Conservation (phyloP, 2,888 invertebrate species). For the Conistra vaccinii region DNA sequence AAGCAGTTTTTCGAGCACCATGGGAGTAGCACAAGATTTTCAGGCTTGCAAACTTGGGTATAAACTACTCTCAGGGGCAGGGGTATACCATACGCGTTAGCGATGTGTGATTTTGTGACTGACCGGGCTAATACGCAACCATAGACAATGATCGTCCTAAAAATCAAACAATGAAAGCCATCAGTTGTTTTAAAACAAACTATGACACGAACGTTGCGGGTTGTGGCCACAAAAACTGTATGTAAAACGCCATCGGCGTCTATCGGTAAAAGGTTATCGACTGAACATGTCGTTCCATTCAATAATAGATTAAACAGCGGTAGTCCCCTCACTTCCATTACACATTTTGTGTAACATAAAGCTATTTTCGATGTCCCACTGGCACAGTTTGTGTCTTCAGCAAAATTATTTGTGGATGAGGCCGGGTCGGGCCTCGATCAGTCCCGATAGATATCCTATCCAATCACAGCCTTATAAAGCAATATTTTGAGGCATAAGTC, state of each 20-base stretch:
- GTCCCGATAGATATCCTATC: slow-evolving; percentile 67
- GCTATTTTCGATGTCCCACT: slow-evolving; percentile 63
- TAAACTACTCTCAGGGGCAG: too few species aligned
- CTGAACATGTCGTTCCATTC: slow-evolving; percentile 39
- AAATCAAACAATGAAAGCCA: slow-evolving; percentile 19
- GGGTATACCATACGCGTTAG: too few species aligned
- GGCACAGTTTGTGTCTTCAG: slow-evolving; percentile 57
- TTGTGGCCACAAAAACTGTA: slow-evolving; percentile 15
- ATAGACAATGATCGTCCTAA: slow-evolving; percentile 14
- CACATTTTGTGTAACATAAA: slow-evolving; percentile 49
- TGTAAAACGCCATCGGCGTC: slow-evolving; percentile 3
- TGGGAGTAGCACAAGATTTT: too few species aligned
- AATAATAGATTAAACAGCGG: slow-evolving; percentile 52
- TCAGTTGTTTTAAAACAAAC: slow-evolving; percentile 20
- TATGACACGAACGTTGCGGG: slow-evolving; percentile 1
- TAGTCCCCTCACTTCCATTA: slow-evolving; percentile 39
- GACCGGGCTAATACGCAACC: too few species aligned
- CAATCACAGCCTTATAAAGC: slow-evolving; percentile 62
- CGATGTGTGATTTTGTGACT: too few species aligned
- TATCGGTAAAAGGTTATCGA: slow-evolving; percentile 33
- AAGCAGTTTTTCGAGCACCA: too few species aligned
- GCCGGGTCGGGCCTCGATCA: slow-evolving; percentile 66
- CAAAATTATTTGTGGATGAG: slow-evolving; percentile 69
- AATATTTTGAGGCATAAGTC: slow-evolving; percentile 34
- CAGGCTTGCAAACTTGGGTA: too few species aligned